Evolutionary conservation across 1,140 invertebrate genomes (phyloP).

Genomic region (Hermetia illucens): DNA sequence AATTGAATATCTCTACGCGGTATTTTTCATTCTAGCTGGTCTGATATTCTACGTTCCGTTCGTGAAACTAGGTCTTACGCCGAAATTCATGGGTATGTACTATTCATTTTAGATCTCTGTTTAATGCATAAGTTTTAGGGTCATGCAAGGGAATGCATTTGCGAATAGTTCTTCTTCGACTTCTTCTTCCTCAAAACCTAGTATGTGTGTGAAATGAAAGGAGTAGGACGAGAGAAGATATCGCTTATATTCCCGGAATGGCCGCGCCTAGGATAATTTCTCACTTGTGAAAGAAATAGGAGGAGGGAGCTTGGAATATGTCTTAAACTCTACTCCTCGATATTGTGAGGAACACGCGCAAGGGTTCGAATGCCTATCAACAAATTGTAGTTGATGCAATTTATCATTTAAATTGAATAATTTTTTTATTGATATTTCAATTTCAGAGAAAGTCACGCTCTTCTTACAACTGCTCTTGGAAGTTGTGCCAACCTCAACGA

Average conservation of each 20-base stretch:
- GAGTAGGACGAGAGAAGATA: too few relatives aligned
- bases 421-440: slow-evolving; percentile 15
- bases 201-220: too few relatives aligned
- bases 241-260: too few relatives aligned
- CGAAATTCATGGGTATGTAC: slow-evolving; percentile 67
- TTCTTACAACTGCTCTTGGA: slow-evolving; percentile 83
- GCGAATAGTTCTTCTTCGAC: too few relatives aligned
- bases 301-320: too few relatives aligned
- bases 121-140: too few relatives aligned
- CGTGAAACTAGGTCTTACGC: slow-evolving; percentile 71
- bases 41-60: slow-evolving; percentile 87
- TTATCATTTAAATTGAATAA: slow-evolving; percentile 1
- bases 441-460: slow-evolving; percentile 72
- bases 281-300: too few relatives aligned
- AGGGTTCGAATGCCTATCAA: not conserved
- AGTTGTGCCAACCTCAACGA: slow-evolving; percentile 75
- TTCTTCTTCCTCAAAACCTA: too few relatives aligned
- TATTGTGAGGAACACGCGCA: slow-evolving; percentile 7
- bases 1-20: slow-evolving; percentile 82
- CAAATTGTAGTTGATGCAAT: slow-evolving; percentile 3
- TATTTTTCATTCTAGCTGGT: slow-evolving; percentile 74
- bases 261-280: too few relatives aligned
- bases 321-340: too few relatives aligned
- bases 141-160: too few relatives aligned
- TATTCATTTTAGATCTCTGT: too few relatives aligned